A percentile compares a stretch with the other conserved stretches of the same genome.
phyloP scores from a whole-genome alignment of 1,140 invertebrate genomes.

The Ceratina calcarata region DNA sequence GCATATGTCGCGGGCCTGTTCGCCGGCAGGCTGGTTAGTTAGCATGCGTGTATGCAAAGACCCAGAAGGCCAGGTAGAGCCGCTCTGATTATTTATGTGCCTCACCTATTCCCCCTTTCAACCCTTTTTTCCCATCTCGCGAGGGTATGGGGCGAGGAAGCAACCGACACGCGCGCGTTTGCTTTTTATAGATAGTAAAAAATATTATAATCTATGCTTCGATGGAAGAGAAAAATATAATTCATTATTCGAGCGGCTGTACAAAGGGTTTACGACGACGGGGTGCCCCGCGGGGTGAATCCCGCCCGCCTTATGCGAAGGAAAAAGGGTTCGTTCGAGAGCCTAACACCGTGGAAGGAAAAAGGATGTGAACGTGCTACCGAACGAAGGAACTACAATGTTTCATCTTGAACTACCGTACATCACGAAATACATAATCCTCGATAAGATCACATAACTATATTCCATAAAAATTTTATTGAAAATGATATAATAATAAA shows the following conservation, averaged over 20 bases:
- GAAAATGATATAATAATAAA: too few relatives aligned
- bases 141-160: too few relatives aligned
- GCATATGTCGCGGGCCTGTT: slow-evolving; percentile 69
- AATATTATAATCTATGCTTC: slow-evolving; percentile 80
- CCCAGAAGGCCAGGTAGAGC: slow-evolving; percentile 59
- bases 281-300: slow-evolving; percentile 69
- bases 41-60: slow-evolving; percentile 75
- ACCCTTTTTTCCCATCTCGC: slow-evolving; percentile 45
- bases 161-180: slow-evolving; percentile 58
- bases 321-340: slow-evolving; percentile 20
- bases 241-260: slow-evolving; percentile 76
- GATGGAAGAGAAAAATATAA: slow-evolving; percentile 80
- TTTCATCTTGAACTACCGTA: slow-evolving; percentile 34
- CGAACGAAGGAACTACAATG: slow-evolving; percentile 16
- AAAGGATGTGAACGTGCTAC: slow-evolving; percentile 62
- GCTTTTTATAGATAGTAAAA: slow-evolving; percentile 79
- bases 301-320: slow-evolving; percentile 71
- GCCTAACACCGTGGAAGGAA: slow-evolving; percentile 17
- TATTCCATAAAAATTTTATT: too few relatives aligned
- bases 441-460: too few relatives aligned
- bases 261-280: slow-evolving; percentile 75
- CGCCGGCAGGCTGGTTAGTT: slow-evolving; percentile 62
- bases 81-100: slow-evolving; percentile 68
- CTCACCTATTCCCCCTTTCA: slow-evolving; percentile 51
- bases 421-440: too few relatives aligned